Evolutionary conservation across 2,888 invertebrate species (phyloP), one percentile per base, ranked within the genome.

Genomic region (Drosophila pseudotakahashii): DNA sequence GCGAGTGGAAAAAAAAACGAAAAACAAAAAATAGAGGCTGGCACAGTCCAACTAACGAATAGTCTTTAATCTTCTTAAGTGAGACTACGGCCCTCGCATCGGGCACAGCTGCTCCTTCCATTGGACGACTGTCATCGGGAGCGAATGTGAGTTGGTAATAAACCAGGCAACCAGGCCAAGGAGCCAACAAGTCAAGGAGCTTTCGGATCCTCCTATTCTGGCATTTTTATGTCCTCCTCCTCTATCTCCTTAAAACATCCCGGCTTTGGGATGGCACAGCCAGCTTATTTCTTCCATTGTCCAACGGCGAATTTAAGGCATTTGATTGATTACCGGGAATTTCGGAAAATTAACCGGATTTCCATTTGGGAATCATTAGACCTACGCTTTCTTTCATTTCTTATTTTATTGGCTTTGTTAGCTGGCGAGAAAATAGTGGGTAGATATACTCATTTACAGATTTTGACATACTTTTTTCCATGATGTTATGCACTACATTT

Each of bases 11-110:
- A 36, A 53, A 42, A 23, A 30, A 9, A 32, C 10, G 1, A 11
- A 13, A 34, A 34, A 11, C 11, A 4, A 34, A 34, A 34, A 34
- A 34, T 11, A 11, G 34, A 34, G 34, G 45, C 45, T 54, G 48
- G 30, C 39, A 16, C 47, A 55, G 45, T 23, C 37, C 36, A 54
- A 63, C 59, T 67, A 67, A 75, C 75, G 61, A 64, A 70, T 62
- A 70, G 78, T 77, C 70, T 71, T 80, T 82, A 82, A 82, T 82
- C 83, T 82, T 80, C 81, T 80, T 82, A 86, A 82, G 81, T 82
- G 77, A 68, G 55, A 48, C 26, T 47, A 48, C 26, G 39, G 66
- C 23, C 63, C 39, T 47, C 37, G 64, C 45, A 32, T 32, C 10
- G 64, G 50, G 52, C 64, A n/a, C 66, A 66, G 66, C 66, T 66